A percentile compares a stretch with the other conserved stretches of the same genome.
Conservation (phyloP, 1,140 invertebrate genomes). For the Hermetia illucens region DNA sequence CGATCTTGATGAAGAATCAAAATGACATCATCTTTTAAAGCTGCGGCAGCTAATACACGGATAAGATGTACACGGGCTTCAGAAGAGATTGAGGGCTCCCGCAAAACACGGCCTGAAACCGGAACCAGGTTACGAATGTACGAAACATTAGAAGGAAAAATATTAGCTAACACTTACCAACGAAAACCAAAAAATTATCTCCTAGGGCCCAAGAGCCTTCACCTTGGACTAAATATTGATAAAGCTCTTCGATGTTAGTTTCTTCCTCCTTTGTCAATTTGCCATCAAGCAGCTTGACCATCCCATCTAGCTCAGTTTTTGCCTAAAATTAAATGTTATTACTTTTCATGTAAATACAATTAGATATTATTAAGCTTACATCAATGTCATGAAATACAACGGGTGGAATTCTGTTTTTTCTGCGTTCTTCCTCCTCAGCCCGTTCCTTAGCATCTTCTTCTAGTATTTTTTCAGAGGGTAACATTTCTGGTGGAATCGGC, state of each 20-base stretch:
- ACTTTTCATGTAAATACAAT: neutral
- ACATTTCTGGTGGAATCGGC: conserved; percentile 6
- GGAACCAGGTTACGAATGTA: neutral
- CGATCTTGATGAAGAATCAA: conserved; percentile 80
- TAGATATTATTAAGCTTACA: conserved; percentile 37
- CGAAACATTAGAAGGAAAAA: conserved; percentile 17
- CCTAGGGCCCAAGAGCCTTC: conserved; percentile 85
- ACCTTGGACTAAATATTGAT: conserved; percentile 73
- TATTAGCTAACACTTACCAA: conserved; percentile 52
- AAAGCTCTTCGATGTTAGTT: conserved; percentile 59
- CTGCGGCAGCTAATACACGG: conserved; percentile 56
- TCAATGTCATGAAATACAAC: conserved; percentile 67
- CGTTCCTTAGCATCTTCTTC: conserved; percentile 52
- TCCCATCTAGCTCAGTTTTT: conserved; percentile 44
- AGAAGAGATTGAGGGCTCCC: conserved; percentile 41
- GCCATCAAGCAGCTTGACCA: conserved; percentile 44
- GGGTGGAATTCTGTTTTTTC: conserved; percentile 63
- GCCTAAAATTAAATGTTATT: conserved; percentile 30
- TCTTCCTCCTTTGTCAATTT: conserved; percentile 53
- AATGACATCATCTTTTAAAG: conserved; percentile 80
- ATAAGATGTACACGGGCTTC: conserved; percentile 46
- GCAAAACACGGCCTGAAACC: conserved; percentile 40
- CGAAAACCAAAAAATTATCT: conserved; percentile 70
- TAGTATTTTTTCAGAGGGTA: conserved; percentile 35
- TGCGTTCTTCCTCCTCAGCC: conserved; percentile 50